phyloP scores from a whole-genome alignment of 2,888 invertebrate genomes.

The Spodoptera littoralis region DNA sequence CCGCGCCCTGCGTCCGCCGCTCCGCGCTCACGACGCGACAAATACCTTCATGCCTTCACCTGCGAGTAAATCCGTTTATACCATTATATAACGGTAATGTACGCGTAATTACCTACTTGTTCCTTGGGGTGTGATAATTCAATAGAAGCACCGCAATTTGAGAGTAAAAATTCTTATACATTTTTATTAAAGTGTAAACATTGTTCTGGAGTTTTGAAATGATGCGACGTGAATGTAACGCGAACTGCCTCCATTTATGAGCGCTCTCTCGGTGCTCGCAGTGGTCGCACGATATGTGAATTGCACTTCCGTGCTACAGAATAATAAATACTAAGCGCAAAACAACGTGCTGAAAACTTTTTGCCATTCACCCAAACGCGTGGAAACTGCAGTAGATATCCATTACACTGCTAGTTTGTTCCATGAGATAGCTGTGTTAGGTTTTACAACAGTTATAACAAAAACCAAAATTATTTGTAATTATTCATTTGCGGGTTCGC shows the following conservation, averaged over 20 bases:
- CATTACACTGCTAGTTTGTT: slow-evolving; percentile 42
- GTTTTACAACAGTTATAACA: slow-evolving; percentile 14
- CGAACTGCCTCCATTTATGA: slow-evolving; percentile 28
- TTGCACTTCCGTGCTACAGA: slow-evolving; percentile 60
- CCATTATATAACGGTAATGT: slow-evolving; percentile 61
- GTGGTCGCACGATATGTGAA: slow-evolving; percentile 53
- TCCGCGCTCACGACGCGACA: slow-evolving; percentile 43
- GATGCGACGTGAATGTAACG: slow-evolving; percentile 20
- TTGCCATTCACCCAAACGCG: slow-evolving; percentile 58
- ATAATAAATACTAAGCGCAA: slow-evolving; percentile 64
- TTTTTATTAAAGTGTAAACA: slow-evolving; percentile 43
- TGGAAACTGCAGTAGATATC: slow-evolving; percentile 52
- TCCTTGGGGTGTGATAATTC: slow-evolving; percentile 56
- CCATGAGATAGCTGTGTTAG: slow-evolving; percentile 21
- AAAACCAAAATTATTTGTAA: slow-evolving; percentile 15
- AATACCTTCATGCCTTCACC: slow-evolving; percentile 64
- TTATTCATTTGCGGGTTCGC: slow-evolving; percentile 22
- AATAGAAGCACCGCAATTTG: slow-evolving; percentile 51
- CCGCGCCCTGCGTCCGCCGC: slow-evolving; percentile 14
- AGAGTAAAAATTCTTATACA: slow-evolving; percentile 35
- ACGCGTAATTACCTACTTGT: slow-evolving; percentile 60
- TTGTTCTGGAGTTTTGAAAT: slow-evolving; percentile 18
- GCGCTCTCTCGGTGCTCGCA: slow-evolving; percentile 18
- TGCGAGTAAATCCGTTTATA: slow-evolving; percentile 63
- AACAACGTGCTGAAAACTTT: slow-evolving; percentile 59